A percentile compares a stretch with the other conserved stretches of the same genome.
phyloP scores from a whole-genome alignment of 2,888 invertebrate species.

The Xanthia togata region DNA sequence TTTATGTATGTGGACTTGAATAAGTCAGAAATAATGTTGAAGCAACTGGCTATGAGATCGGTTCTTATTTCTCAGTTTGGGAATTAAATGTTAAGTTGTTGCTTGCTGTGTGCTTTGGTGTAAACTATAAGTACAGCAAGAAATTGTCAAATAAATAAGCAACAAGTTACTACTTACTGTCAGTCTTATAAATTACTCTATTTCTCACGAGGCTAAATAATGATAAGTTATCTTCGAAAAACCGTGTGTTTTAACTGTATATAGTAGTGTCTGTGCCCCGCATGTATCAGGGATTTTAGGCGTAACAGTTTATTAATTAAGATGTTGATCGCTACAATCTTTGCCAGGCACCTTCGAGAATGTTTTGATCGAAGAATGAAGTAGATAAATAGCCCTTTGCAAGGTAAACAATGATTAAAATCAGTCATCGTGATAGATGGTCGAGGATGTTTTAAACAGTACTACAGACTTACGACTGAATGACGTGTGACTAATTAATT shows the following conservation, averaged over 20 bases:
- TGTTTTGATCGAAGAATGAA: constrained; percentile 40
- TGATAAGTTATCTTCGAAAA: background rate
- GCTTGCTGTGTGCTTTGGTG: background rate
- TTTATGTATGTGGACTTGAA: background rate
- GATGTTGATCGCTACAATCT: constrained; percentile 55
- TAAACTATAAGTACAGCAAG: background rate
- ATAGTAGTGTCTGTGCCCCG: too few species aligned
- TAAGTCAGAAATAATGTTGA: background rate
- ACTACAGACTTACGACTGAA: background rate
- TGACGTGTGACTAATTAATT: constrained; percentile 27
- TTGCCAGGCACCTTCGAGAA: constrained; percentile 42
- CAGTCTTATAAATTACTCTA: background rate
- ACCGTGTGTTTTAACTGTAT: background rate
- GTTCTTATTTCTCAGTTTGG: background rate
- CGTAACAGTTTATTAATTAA: constrained; percentile 34
- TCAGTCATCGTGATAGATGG: constrained; percentile 48
- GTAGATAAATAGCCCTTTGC: constrained; percentile 45
- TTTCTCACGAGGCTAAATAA: too few species aligned
- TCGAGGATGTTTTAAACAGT: constrained; percentile 18
- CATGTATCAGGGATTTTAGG: constrained; percentile 2
- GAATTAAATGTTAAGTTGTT: background rate
- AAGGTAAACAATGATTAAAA: constrained; percentile 35
- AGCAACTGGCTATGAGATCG: background rate
- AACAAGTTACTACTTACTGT: background rate
- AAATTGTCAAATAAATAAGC: background rate